phyloP scores from a whole-genome alignment of 2,797 vertebrate species.

The Pangasius macronema region DNA sequence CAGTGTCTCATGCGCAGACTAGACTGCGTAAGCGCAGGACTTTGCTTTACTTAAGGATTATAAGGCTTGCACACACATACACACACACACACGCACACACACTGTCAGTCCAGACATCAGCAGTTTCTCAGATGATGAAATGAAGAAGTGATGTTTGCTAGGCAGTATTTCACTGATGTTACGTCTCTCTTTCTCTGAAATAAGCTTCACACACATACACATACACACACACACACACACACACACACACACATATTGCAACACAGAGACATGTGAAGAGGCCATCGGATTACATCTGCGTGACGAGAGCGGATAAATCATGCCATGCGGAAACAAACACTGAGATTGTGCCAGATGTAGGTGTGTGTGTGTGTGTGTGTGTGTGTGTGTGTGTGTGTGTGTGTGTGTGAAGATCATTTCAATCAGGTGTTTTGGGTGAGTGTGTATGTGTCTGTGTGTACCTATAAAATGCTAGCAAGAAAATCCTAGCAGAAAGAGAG shows the following conservation, averaged over 20 bases:
- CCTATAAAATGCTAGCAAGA: neutral
- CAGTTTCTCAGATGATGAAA: conserved; percentile 53
- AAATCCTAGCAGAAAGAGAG: neutral
- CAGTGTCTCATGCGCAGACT: conserved; percentile 20
- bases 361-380: conserved; percentile 62
- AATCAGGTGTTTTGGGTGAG: neutral
- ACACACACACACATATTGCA: conserved; percentile 61
- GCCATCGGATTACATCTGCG: conserved; percentile 72
- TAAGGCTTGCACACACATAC: conserved; percentile 50
- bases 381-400: conserved; percentile 54
- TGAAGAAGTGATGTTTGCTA: conserved; percentile 62
- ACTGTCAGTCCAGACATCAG: conserved; percentile 55
- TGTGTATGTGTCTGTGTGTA: neutral
- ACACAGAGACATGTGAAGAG: conserved; percentile 63
- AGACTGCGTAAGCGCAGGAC: conserved; percentile 16
- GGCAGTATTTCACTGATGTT: conserved; percentile 25
- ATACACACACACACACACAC: conserved; percentile 26
- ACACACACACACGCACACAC: conserved; percentile 60
- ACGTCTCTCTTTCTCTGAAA: neutral
- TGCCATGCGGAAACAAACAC: conserved; percentile 67
- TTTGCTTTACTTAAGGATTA: conserved; percentile 27
- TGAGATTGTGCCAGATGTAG: conserved; percentile 64
- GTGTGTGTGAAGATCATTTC: neutral
- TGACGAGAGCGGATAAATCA: conserved; percentile 69
- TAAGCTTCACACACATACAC: neutral